phyloP scores from a whole-genome alignment of 2,888 invertebrate species.

The Mactromeris polynyma region DNA sequence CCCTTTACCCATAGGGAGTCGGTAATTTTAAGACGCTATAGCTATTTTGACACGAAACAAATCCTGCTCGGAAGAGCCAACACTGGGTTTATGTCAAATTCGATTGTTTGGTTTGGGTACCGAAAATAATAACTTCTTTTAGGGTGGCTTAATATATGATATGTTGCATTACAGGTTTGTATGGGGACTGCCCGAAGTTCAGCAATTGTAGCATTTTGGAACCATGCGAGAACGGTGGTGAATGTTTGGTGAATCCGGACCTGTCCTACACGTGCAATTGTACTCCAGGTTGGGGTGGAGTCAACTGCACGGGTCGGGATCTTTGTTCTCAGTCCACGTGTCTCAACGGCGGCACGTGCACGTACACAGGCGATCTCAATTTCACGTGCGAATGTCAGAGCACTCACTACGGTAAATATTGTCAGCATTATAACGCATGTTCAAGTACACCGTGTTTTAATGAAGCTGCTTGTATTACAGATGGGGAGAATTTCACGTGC shows the following conservation, averaged over 20 bases:
- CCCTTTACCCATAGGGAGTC: too few species aligned
- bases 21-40: too few species aligned
- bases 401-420: constrained; percentile 69
- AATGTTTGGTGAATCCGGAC: constrained; percentile 70
- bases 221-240: constrained; percentile 75
- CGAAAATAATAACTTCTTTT: too few species aligned
- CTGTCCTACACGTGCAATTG: constrained; percentile 76
- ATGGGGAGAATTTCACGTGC: constrained; percentile 67
- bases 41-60: too few species aligned
- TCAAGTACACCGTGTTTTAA: constrained; percentile 66
- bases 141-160: neutral
- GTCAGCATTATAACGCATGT: constrained; percentile 70
- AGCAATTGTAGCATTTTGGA: constrained; percentile 76
- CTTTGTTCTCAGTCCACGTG: constrained; percentile 73
- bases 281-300: constrained; percentile 74
- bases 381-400: constrained; percentile 76
- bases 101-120: too few species aligned
- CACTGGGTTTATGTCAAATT: too few species aligned
- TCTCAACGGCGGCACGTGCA: constrained; percentile 76
- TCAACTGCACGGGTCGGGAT: constrained; percentile 77
- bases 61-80: too few species aligned
- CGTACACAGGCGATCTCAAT: constrained; percentile 61
- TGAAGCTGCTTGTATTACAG: constrained; percentile 55
- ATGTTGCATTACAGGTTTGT: constrained; percentile 54
- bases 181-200: constrained; percentile 70